Percentiles rank a stretch among this genome's conserved stretches.
phyloP scores from a whole-genome alignment of 2,797 vertebrate species.

The Hozukius guyotensis region DNA sequence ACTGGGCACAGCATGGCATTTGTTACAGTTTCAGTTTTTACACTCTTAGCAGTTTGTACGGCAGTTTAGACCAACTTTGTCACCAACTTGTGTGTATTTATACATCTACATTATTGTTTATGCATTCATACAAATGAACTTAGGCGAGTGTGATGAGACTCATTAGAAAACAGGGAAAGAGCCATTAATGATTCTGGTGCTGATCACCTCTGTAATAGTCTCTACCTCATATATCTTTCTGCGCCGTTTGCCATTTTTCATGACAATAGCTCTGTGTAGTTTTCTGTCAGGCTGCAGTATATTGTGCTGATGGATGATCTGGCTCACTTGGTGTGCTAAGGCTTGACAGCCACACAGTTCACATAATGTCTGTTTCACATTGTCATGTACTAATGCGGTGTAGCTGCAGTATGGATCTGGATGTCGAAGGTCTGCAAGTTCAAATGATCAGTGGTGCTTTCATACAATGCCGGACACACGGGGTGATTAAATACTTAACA shows the following conservation, averaged over 20 bases:
- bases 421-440: constrained; percentile 11
- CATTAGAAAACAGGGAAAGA: constrained; percentile 45
- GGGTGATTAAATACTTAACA: constrained; percentile 52
- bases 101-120: constrained; percentile 8
- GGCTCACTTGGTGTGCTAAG: constrained; percentile 15
- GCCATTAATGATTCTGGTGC: constrained; percentile 38
- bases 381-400: neutral
- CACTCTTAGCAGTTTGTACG: neutral
- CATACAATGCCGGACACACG: constrained; percentile 31
- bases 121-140: constrained; percentile 33
- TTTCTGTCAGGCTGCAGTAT: constrained; percentile 45
- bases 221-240: constrained; percentile 48
- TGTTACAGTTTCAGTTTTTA: neutral
- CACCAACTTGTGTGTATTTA: neutral
- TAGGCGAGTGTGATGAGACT: constrained; percentile 35
- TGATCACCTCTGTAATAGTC: constrained; percentile 52
- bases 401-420: neutral
- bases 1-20: neutral
- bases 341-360: constrained; percentile 26
- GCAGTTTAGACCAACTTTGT: neutral
- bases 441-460: constrained; percentile 24
- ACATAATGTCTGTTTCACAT: constrained; percentile 17
- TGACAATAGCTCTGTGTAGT: constrained; percentile 37
- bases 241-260: constrained; percentile 52
- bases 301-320: constrained; percentile 45